phyloP scores from a whole-genome alignment of 2,797 vertebrate genomes.

The Mus spretus region DNA sequence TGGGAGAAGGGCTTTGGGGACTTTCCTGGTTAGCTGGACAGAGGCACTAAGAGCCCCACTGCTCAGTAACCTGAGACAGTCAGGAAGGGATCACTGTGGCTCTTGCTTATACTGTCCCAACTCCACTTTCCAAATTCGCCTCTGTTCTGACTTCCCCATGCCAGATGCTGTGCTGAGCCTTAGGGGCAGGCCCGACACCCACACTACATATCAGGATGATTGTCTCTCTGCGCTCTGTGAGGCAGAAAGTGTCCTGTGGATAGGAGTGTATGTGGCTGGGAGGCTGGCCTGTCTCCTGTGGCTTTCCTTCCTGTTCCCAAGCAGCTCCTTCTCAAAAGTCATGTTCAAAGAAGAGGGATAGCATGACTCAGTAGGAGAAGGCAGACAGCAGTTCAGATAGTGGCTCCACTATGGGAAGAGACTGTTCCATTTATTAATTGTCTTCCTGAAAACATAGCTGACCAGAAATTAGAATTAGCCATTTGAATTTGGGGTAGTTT shows the following conservation, averaged over 20 bases:
- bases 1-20: not conserved
- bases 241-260: not conserved
- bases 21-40: not conserved
- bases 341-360: not conserved
- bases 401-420: not conserved
- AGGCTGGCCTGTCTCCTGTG: not conserved
- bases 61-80: not conserved
- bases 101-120: not conserved
- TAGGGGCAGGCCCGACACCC: not conserved
- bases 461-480: not conserved
- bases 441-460: not conserved
- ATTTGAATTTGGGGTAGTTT: constrained; percentile 35
- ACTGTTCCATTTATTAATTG: not conserved
- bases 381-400: not conserved
- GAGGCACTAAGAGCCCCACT: not conserved
- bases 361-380: not conserved
- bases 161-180: not conserved
- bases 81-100: not conserved
- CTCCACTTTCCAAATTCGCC: not conserved
- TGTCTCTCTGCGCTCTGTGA: not conserved
- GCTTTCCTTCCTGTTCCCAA: not conserved
- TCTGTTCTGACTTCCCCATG: not conserved
- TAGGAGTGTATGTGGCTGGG: not conserved
- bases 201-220: not conserved
- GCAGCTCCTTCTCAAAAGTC: not conserved